Percentiles rank a stretch among this genome's conserved stretches.
phyloP scores from a whole-genome alignment of 2,113 vertebrate species.

The Alouatta palliata region DNA sequence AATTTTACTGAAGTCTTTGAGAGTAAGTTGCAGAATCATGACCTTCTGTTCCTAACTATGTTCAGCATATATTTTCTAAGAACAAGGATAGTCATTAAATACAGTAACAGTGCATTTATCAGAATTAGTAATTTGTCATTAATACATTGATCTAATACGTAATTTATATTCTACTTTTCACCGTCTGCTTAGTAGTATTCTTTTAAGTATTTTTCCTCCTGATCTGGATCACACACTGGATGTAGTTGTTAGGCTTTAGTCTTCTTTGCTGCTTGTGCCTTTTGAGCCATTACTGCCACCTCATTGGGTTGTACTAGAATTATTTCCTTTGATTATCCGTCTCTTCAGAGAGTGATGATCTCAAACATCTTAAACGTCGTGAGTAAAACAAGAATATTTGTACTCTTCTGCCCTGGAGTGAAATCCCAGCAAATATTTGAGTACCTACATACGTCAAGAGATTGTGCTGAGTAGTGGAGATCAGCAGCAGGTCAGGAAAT shows the following conservation, averaged over 20 bases:
- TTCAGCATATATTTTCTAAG: not conserved
- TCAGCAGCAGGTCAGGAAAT: not conserved
- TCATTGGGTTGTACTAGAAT: not conserved
- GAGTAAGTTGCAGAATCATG: not conserved
- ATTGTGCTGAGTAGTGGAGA: not conserved
- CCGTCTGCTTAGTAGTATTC: not conserved
- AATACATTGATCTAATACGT: not conserved
- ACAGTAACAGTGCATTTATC: not conserved
- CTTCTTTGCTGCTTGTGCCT: not conserved
- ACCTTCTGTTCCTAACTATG: not conserved
- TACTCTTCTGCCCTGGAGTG: not conserved
- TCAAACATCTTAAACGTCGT: not conserved
- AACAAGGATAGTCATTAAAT: not conserved
- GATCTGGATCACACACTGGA: not conserved
- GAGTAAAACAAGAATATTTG: not conserved
- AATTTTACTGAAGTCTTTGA: not conserved
- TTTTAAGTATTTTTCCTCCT: not conserved
- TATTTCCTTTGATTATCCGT: not conserved
- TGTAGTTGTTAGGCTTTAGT: not conserved
- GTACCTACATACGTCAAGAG: accelerated
- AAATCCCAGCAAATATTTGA: not conserved
- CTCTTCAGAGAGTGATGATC: not conserved
- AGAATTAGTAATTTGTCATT: not conserved
- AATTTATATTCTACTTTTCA: not conserved
- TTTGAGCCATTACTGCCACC: not conserved